These are phyloP conservation scores for Plecotus auritus DNA, from an alignment of 2,113 vertebrate genomes.

Conservation along the genomic window DNA sequence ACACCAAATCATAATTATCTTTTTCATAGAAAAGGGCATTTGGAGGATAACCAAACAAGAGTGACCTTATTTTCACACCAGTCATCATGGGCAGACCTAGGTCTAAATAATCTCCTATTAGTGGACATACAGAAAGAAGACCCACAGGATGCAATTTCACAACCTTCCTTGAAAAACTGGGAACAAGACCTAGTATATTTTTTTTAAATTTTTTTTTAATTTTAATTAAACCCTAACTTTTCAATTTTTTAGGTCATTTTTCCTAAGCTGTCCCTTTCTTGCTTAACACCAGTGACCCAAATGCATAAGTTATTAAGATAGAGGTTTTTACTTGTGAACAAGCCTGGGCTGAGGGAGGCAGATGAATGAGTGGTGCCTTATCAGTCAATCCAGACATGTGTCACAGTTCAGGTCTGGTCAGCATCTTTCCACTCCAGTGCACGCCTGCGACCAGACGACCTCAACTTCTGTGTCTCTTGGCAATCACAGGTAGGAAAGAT, in stretches of 20 bases:
- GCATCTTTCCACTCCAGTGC: not conserved
- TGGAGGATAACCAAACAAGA: not conserved
- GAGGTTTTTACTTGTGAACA: not conserved
- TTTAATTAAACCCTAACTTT: constrained; percentile 48
- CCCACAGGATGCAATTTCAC: not conserved
- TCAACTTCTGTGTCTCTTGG: not conserved
- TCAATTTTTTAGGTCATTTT: constrained; percentile 57
- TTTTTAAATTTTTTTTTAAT: not conserved
- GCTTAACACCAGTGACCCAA: constrained; percentile 44
- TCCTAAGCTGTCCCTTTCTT: constrained; percentile 31
- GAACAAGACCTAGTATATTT: not conserved
- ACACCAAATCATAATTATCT: not conserved
- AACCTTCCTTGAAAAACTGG: not conserved
- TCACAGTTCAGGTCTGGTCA: not conserved
- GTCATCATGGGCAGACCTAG: not conserved
- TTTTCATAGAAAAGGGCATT: not conserved
- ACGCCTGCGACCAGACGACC: not conserved
- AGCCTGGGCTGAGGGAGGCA: not conserved
- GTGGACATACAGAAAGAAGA: not conserved
- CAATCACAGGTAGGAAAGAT: not conserved
- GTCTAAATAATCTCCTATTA: not conserved
- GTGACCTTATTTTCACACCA: not conserved
- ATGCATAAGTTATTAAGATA: constrained; percentile 40
- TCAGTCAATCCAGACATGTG: not conserved
- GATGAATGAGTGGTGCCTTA: not conserved